These are phyloP conservation scores for Cliona cf. orientalis DNA, from an alignment of 37 sponge, comb jelly and placozoan genomes.

Conservation along the genomic window DNA sequence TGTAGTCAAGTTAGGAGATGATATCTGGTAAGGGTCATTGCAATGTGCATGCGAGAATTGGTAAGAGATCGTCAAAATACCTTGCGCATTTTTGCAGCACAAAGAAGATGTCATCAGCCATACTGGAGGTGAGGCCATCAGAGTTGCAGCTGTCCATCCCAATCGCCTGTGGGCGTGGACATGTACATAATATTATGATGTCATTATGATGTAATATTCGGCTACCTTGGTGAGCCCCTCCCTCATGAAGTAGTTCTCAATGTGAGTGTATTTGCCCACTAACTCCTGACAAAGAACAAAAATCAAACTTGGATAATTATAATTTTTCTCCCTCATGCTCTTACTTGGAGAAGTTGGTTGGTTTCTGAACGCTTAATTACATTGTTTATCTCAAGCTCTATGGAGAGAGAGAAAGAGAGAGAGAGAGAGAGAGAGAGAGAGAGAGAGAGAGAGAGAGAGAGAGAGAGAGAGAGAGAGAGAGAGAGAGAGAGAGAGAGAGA, in stretches of 20 bases:
- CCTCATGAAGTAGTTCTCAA: slow-evolving; percentile 87
- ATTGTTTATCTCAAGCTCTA: too few relatives aligned
- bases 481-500: slow-evolving; percentile 36
- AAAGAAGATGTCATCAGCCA: slow-evolving; percentile 91
- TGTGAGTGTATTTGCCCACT: slow-evolving; percentile 70
- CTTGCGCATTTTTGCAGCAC: slow-evolving; percentile 82
- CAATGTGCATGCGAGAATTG: not conserved
- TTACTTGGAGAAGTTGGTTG: too few relatives aligned
- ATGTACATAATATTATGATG: not conserved
- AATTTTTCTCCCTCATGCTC: too few relatives aligned
- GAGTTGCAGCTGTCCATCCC: slow-evolving; percentile 44
- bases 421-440: too few relatives aligned
- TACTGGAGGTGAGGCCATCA: slow-evolving; percentile 69
- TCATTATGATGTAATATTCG: not conserved
- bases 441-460: too few relatives aligned
- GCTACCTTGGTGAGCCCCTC: slow-evolving; percentile 82
- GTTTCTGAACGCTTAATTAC: too few relatives aligned
- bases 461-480: too few relatives aligned
- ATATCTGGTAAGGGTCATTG: not conserved
- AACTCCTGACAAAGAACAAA: too few relatives aligned
- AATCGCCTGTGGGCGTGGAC: slow-evolving; percentile 52
- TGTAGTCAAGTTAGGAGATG: not conserved
- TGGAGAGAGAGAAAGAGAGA: too few relatives aligned
- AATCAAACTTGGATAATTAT: too few relatives aligned
- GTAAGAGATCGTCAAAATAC: slow-evolving; percentile 35